Base-by-base conservation (phyloP, 2,888 invertebrate genomes). In the Ypsolopha scabrella region DNA sequence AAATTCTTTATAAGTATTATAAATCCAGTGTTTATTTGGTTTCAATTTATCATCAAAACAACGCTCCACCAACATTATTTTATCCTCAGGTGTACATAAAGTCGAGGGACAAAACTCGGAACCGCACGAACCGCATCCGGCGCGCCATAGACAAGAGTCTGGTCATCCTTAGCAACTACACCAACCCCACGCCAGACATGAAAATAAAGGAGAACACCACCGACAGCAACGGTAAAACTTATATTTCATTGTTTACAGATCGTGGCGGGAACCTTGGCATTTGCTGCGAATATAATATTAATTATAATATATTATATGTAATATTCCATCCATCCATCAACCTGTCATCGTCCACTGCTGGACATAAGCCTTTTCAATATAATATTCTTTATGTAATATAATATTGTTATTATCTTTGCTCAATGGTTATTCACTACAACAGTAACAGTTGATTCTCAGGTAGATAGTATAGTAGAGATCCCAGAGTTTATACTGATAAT, bases 71-170 rank as follows among this genome's bases (percentile, higher is more conserved):
- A n/a, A n/a, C n/a, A n/a, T n/a, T 33, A 13, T 36, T 33, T 46
- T 46, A 35, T 51, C 48, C 11, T 44, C 60, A 82, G 82, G 78
- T 85, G 11, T 83, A 83, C 64, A 64, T 67, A 54, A 80, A 72
- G 11, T 64, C 67, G 6, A 64, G 59, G 39, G 56, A 57, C 13
- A 72, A 64, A 24, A 24, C 24, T 41, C 48, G 58, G 6, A 34
- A 38, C 36, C 7, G 24, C 39, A 24, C 24, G 24, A 64, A 55
- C 49, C 52, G 48, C 6, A 41, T 41, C 47, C 11, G 56, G 53
- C 60, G 41, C 71, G 75, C 39, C 74, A 60, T 73, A 38, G 75
- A 78, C 55, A 62, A 63, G 54, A 70, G 64, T 75, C 70, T 85
- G 36, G 85, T 85, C 46, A 78, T 80, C 45, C 58, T 81, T 39